These are phyloP conservation scores for Hipparchia sbordonii DNA, from an alignment of 2,888 invertebrate species.

Conservation along the genomic window DNA sequence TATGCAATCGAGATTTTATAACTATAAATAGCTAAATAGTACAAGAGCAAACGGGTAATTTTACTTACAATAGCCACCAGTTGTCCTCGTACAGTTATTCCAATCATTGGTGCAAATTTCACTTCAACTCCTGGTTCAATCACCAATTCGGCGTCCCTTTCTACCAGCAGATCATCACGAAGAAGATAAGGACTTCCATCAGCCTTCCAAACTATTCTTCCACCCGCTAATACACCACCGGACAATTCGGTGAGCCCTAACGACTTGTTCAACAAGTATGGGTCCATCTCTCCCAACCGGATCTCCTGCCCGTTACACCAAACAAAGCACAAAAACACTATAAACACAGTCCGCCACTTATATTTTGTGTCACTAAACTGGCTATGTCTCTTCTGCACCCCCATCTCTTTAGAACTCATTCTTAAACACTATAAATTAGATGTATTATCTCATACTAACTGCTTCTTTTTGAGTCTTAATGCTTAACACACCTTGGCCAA, in stretches of 20 bases:
- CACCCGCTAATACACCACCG: conserved; percentile 84
- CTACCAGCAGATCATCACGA: conserved; percentile 90
- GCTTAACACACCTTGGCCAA: conserved; percentile 60
- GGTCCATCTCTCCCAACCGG: conserved; percentile 58
- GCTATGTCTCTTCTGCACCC: conserved; percentile 77
- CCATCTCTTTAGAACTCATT: conserved; percentile 74
- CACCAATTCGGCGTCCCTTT: conserved; percentile 89
- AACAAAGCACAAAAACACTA: conserved; percentile 53
- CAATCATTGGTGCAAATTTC: conserved; percentile 95
- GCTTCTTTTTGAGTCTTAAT: conserved; percentile 54
- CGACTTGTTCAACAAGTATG: conserved; percentile 72
- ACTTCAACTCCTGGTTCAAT: conserved; percentile 96
- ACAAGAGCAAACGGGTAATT: background rate
- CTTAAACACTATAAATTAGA: conserved; percentile 57
- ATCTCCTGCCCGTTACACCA: conserved; percentile 68
- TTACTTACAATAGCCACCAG: conserved; percentile 93
- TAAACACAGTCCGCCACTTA: conserved; percentile 78
- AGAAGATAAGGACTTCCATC: conserved; percentile 89
- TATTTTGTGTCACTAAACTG: conserved; percentile 80
- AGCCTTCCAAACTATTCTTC: conserved; percentile 80
- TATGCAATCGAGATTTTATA: background rate
- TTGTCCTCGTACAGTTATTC: conserved; percentile 95
- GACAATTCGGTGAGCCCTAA: conserved; percentile 82
- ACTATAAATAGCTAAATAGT: background rate
- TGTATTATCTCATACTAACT: conserved; percentile 61